Base-by-base conservation (phyloP, 2,888 invertebrate genomes). In the Hypselothyrea guttata region DNA sequence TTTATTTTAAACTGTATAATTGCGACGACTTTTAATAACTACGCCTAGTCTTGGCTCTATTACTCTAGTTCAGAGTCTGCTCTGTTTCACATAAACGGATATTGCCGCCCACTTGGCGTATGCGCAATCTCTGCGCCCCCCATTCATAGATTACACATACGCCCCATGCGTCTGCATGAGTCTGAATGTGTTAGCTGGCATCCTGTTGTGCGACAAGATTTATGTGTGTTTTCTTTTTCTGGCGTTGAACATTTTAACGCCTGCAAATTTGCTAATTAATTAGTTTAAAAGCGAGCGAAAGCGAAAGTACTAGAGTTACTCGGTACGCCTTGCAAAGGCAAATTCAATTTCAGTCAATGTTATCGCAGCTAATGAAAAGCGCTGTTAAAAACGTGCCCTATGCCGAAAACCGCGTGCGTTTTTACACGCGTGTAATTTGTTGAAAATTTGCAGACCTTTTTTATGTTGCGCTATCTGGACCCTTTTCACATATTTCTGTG, bases 351-450 rank as follows among this genome's bases (percentile, higher is more conserved):
- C 22, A 22, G 22, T 22, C 22, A 22, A n/a, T n/a, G n/a, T n/a
- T n/a, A n/a, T n/a, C n/a, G n/a, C n/a, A n/a, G n/a, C n/a, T n/a
- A 28, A 7, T 12, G 4, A 7, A 7, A 1, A 13, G 13, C 7
- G 1, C 15, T 9, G n/a, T 31, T 28, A 1, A 15, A 8, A 12
- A 11, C 30, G 8, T 34, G 27, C 34, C 4, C 9, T 12, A 28
- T 44, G 22, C 7, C 7, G 9, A 27, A 57, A 73, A 57, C 56
- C 56, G 58, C 63, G 54, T 55, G 48, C 59, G 62, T 60, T 76
- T 78, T 83, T 62, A 54, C 71, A 73, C 73, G 61, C 73, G 53
- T 77, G 82, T 71, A 84, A 87, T 86, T 86, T 86, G 83, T 83
- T 64, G 34, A 44, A 61, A 83, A 81, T 82, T 77, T 83, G 81